Evolutionary conservation across 2,797 vertebrate genomes (phyloP).

Genomic region (Chelidonichthys spinosus): DNA sequence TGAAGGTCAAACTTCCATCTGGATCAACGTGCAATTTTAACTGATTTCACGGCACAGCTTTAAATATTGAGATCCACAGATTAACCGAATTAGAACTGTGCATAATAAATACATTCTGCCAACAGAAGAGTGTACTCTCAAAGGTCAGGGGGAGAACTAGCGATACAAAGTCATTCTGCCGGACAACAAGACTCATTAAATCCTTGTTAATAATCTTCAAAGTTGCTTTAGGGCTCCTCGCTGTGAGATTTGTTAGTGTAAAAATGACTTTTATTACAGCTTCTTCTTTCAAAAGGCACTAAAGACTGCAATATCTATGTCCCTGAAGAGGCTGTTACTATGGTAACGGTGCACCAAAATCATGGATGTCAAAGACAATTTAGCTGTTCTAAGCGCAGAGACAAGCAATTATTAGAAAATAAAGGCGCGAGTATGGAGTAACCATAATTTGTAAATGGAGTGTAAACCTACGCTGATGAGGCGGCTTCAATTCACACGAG

Average conservation of each 20-base stretch:
- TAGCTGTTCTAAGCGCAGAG: constrained; percentile 26
- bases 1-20: constrained; percentile 15
- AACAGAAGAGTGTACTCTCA: not conserved
- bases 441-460: not conserved
- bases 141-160: constrained; percentile 8
- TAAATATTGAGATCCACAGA: constrained; percentile 1
- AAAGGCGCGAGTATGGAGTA: constrained; percentile 14
- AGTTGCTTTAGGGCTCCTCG: constrained; percentile 13
- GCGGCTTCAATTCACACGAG: not conserved
- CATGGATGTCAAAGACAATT: constrained; percentile 46
- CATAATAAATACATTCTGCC: not conserved
- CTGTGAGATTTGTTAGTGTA: constrained; percentile 19
- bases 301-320: constrained; percentile 52
- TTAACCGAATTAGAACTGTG: not conserved
- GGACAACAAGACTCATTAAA: not conserved
- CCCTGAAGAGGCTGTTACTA: constrained; percentile 63
- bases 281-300: constrained; percentile 36
- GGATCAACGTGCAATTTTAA: not conserved
- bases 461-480: constrained; percentile 18
- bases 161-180: not conserved
- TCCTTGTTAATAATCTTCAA: constrained; percentile 10
- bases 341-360: constrained; percentile 57
- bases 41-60: not conserved
- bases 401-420: constrained; percentile 27
- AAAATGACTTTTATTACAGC: constrained; percentile 22